Base-by-base conservation (phyloP, 2,113 vertebrate species). In the Labrus mixtus region DNA sequence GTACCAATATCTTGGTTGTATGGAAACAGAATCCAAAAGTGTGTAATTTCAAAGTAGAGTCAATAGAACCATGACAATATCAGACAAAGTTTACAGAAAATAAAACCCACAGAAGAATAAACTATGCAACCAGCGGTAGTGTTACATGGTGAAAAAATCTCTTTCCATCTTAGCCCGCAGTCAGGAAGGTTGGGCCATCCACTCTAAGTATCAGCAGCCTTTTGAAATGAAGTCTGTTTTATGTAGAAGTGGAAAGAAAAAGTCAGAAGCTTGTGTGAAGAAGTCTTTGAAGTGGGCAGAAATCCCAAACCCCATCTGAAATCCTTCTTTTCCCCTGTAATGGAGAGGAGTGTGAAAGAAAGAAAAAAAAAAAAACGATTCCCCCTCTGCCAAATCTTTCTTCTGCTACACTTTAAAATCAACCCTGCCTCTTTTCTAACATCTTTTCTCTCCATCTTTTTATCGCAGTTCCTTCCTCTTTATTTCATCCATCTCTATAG, bases 211-310 rank as follows among this genome's bases (percentile, higher is more conserved):
- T 68, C 66, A 1, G 51, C 16, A 54, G 1, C 43, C 53, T 68
- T 41, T 46, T 20, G 73, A 81, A 58, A 45, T 68, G 11, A 62
- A 69, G 63, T 75, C 86, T 80, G 82, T 80, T 87, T 87, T 57
- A 65, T 81, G 48, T 66, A 39, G 12, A 77, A 75, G 55, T 54
- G 41, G 70, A 78, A 76, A 80, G 23, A 79, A 41, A 43, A 75
- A 78, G 56, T 43, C 16, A 64, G 56, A 62, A 13, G 65, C 51
- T 67, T 13, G 78, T 77, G 73, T 78, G 70, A 78, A 79, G 66
- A 71, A 62, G 73, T 54, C 84, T 88, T 89, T 91, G 84, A 91
- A 88, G 82, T 83, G 69, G 72, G 71, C 19, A 82, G 77, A 82
- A 86, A 87, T 78, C 85, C 79, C 74, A 78, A 82, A 70, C 39